Evolutionary conservation across 2,888 invertebrate species (phyloP).

Genomic region (Thysanoteuthis rhombus): DNA sequence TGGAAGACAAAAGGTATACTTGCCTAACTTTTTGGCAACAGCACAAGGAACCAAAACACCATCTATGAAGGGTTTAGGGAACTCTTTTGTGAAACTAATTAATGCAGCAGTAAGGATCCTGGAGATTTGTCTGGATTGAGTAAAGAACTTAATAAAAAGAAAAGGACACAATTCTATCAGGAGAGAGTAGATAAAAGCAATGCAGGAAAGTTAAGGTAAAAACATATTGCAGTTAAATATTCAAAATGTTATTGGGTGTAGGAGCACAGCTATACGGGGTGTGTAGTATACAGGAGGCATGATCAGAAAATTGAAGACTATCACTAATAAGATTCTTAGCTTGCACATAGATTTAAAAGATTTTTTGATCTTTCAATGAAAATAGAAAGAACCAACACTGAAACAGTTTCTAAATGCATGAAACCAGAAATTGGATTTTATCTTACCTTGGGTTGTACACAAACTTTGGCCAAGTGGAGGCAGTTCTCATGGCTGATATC

Average conservation of each 20-base stretch:
- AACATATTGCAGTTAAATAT: too few species aligned
- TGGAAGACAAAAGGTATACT: background rate
- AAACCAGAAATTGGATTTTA: background rate
- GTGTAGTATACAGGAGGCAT: too few species aligned
- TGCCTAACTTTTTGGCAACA: background rate
- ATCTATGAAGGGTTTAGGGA: constrained; percentile 23
- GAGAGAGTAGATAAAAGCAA: too few species aligned
- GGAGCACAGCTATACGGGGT: too few species aligned
- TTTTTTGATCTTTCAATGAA: too few species aligned
- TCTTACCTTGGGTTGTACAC: constrained; percentile 20
- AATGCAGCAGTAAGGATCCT: background rate
- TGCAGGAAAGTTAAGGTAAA: too few species aligned
- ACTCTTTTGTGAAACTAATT: background rate
- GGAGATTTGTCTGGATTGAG: background rate
- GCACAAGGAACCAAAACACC: constrained; percentile 29
- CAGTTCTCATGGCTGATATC: constrained; percentile 21
- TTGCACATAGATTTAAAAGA: too few species aligned
- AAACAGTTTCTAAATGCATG: background rate
- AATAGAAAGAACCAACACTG: too few species aligned
- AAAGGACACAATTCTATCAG: background rate
- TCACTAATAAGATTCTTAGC: too few species aligned
- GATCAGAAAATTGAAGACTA: too few species aligned
- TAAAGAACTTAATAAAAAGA: background rate
- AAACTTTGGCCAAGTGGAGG: background rate
- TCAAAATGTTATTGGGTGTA: too few species aligned